Conservation (phyloP, 2,888 invertebrate species). For the Dyspetes luteomarginatus region DNA sequence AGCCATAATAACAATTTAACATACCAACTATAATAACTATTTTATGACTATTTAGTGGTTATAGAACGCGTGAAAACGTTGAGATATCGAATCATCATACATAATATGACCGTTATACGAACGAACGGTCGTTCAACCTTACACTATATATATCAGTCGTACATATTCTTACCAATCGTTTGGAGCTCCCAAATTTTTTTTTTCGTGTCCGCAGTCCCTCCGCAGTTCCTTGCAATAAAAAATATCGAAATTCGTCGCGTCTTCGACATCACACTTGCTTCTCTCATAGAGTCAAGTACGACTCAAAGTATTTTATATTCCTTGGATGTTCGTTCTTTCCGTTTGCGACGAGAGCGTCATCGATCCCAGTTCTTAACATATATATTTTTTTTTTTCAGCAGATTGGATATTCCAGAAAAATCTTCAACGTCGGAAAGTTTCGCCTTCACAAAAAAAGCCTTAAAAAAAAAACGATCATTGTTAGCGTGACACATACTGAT, state of each 20-base stretch:
- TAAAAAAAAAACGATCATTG: too few relatives aligned
- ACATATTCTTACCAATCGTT: background rate
- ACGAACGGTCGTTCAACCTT: background rate
- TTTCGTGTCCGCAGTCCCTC: background rate
- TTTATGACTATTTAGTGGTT: too few relatives aligned
- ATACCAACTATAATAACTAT: too few relatives aligned
- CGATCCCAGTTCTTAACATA: background rate
- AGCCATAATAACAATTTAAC: too few relatives aligned
- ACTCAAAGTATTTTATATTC: constrained; percentile 11
- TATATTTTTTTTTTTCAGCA: background rate
- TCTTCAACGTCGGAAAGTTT: too few relatives aligned
- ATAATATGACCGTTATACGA: background rate
- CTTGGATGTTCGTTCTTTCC: background rate
- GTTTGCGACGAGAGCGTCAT: background rate
- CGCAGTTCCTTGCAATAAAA: background rate
- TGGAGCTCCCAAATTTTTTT: background rate
- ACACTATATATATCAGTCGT: background rate
- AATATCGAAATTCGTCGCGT: background rate
- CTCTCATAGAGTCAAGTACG: background rate
- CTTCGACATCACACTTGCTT: background rate
- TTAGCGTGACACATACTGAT: too few relatives aligned
- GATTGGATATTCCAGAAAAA: background rate
- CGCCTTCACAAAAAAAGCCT: too few relatives aligned
- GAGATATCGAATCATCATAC: background rate
- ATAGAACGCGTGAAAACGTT: background rate